Evolutionary conservation across 2,888 invertebrate species (phyloP).

Genomic region (Tortricodes alternella): DNA sequence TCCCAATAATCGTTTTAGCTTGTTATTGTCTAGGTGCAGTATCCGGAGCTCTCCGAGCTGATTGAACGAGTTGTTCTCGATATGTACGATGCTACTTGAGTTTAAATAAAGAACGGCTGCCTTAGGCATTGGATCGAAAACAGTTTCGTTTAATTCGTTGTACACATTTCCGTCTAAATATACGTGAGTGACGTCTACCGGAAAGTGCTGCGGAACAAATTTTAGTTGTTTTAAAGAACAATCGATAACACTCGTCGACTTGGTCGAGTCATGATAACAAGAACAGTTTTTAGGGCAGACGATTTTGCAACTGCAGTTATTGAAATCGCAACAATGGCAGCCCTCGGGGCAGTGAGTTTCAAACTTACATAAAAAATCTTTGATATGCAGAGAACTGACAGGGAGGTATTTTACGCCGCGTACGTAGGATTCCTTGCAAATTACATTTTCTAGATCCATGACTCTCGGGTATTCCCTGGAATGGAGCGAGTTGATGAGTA

Average conservation of each 20-base stretch:
- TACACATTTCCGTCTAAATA: constrained; percentile 96
- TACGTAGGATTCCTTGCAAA: constrained; percentile 93
- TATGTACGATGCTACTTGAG: constrained; percentile 89
- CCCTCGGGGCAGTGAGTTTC: constrained; percentile 94
- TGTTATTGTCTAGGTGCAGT: constrained; percentile 94
- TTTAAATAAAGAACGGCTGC: constrained; percentile 91
- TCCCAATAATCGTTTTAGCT: constrained; percentile 88
- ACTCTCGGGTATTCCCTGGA: constrained; percentile 91
- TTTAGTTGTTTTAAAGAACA: constrained; percentile 90
- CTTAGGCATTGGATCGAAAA: constrained; percentile 68
- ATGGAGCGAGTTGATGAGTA: constrained; percentile 92
- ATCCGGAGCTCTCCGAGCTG: constrained; percentile 89
- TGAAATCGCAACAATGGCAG: constrained; percentile 97
- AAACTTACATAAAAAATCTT: constrained; percentile 95
- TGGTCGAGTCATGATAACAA: constrained; percentile 96
- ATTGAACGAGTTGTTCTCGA: constrained; percentile 94
- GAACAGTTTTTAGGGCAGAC: constrained; percentile 96
- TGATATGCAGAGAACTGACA: constrained; percentile 88
- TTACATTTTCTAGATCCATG: constrained; percentile 93
- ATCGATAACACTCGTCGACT: constrained; percentile 95
- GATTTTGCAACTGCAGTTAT: constrained; percentile 97
- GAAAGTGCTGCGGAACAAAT: constrained; percentile 90
- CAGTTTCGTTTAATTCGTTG: constrained; percentile 85
- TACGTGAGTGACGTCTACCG: constrained; percentile 95
- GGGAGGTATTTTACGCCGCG: constrained; percentile 90